phyloP scores from a whole-genome alignment of 2,888 invertebrate species.

The Diloba caeruleocephala region DNA sequence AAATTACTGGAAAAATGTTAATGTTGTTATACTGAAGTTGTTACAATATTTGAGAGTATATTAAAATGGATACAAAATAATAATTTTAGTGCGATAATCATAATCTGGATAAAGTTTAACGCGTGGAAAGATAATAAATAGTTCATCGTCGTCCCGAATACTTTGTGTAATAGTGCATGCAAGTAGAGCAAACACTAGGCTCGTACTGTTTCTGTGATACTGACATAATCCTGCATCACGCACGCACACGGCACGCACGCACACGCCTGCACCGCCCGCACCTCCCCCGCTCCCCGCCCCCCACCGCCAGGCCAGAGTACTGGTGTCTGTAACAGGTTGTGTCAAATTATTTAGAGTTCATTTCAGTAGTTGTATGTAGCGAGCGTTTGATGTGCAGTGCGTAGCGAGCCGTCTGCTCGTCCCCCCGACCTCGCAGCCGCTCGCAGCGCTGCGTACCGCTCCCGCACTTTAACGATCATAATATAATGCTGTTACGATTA shows the following conservation, averaged over 20 bases:
- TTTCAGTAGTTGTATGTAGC: constrained; percentile 40
- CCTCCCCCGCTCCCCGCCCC: constrained; percentile 12
- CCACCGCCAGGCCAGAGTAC: constrained; percentile 32
- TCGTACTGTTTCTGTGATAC: constrained; percentile 51
- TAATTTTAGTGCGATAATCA: constrained; percentile 80
- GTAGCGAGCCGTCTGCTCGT: neutral
- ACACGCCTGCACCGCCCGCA: constrained; percentile 14
- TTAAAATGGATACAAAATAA: constrained; percentile 81
- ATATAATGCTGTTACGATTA: constrained; percentile 67
- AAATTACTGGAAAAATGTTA: constrained; percentile 85
- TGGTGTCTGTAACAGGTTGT: constrained; percentile 61
- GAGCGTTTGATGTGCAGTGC: neutral
- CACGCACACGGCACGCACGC: constrained; percentile 27
- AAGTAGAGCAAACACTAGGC: constrained; percentile 25
- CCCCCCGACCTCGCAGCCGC: too few species aligned
- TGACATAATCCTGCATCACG: too few species aligned
- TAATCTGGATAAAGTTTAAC: constrained; percentile 70
- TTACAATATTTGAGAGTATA: constrained; percentile 90
- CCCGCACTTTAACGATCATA: constrained; percentile 52
- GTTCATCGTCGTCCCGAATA: constrained; percentile 68
- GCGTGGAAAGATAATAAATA: constrained; percentile 82
- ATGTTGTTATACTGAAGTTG: constrained; percentile 89
- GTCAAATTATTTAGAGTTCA: constrained; percentile 57
- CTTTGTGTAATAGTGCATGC: constrained; percentile 43
- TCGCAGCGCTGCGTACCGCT: constrained; percentile 34